Base-by-base conservation (phyloP, 2,888 invertebrate species). In the Conchocele bisecta region DNA sequence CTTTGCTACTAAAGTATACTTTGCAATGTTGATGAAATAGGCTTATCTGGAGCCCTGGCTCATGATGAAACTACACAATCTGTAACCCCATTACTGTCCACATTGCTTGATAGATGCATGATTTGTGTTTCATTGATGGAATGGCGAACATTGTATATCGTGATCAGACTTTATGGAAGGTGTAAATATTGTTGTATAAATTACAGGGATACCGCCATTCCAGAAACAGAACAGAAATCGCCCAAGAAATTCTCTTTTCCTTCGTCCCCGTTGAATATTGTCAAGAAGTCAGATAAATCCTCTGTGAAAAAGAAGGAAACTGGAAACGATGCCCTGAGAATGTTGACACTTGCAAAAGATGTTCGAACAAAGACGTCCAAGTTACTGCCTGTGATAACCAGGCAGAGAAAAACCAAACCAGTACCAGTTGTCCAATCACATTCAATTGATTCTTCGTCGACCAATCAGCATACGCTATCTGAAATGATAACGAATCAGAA, bases 221-320 rank as follows among this genome's bases (percentile, higher is more conserved):
- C 64, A 24, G 80, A 80, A 28, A 29, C 68, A 6, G 44, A 53
- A 7, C 57, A 68, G 13, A 73, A 71, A 37, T 70, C 73, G 11
- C 70, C 77, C 9, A 70, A 64, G 46, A 77, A 70, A 28, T 77
- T 77, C 39, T 58, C 74, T 0, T 73, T 77, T n/a, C 41, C 73
- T 9, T 76, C 75, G 3, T 76, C 76, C 15, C 72, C 76, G 9
- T 46, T 76, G 28, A 57, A 65, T 51, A 57, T 76, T 13, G 75
- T 61, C 15, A 76, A 72, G 51, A 76, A 69, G 31, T 33, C 37
- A 24, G 71, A 75, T 2, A 71, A 64, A 15, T 31, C 46, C 9
- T 6, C 48, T 17, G 33, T 48, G 3, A 35, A 53, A 39, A 65
- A 64, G 20, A 64, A 57, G 44, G 67, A 72, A n/a, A n/a, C n/a